Conservation (phyloP, 2,797 vertebrate species). For the Sebastes baramenuke region DNA sequence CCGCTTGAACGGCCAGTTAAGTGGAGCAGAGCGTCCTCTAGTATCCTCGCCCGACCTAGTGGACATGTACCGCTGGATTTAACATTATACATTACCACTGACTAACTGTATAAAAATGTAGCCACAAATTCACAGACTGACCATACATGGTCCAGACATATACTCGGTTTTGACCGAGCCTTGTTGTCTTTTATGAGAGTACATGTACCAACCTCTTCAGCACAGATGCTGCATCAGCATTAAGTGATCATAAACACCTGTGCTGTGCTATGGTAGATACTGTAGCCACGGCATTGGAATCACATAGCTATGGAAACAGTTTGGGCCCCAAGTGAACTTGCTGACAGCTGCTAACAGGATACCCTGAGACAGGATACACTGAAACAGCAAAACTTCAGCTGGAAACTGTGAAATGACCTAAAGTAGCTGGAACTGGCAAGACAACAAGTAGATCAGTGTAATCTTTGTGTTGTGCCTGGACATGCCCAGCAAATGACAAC, state of each 20-base stretch:
- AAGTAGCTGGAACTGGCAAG: not conserved
- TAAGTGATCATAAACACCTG: not conserved
- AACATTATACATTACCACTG: too few species aligned
- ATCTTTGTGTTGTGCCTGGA: not conserved
- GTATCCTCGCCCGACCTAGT: rapidly evolving
- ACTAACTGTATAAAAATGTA: too few species aligned
- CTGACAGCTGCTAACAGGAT: not conserved
- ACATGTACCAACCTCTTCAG: not conserved
- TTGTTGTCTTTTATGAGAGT: not conserved
- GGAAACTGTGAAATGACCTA: not conserved
- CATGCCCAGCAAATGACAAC: too few species aligned
- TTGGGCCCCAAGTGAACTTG: not conserved
- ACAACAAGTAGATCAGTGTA: not conserved
- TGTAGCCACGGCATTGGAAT: not conserved
- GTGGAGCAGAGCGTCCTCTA: rapidly evolving
- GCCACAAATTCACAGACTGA: too few species aligned
- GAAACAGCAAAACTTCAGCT: not conserved
- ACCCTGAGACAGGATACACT: too few species aligned
- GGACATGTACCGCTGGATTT: too few species aligned
- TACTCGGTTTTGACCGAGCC: too few species aligned
- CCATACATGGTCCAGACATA: too few species aligned
- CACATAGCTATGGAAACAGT: not conserved
- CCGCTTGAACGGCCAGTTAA: rapidly evolving
- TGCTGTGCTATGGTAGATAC: not conserved
- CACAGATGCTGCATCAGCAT: not conserved